phyloP scores from a whole-genome alignment of 2,888 invertebrate species.

The Rhingia campestris region DNA sequence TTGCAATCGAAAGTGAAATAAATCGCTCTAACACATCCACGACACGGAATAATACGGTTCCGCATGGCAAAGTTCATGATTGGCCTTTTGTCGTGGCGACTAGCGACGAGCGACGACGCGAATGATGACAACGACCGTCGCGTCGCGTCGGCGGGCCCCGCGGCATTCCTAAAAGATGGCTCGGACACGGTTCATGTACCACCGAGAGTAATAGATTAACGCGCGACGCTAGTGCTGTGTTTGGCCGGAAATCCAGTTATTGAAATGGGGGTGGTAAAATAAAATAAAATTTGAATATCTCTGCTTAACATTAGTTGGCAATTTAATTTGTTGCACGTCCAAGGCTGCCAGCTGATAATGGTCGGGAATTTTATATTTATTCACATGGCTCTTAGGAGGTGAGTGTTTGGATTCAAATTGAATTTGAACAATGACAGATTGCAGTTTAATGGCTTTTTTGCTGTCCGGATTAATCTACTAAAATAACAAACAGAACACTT shows the following conservation, averaged over 20 bases:
- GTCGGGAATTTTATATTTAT: neutral
- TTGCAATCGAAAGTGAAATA: slow-evolving; percentile 41
- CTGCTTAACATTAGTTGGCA: neutral
- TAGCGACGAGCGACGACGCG: slow-evolving; percentile 12
- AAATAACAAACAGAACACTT: too few species aligned
- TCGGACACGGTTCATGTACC: slow-evolving; percentile 49
- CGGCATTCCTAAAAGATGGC: slow-evolving; percentile 40
- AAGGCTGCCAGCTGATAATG: slow-evolving; percentile 10
- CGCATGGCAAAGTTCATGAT: slow-evolving; percentile 30
- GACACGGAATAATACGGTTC: slow-evolving; percentile 28
- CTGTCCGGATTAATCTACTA: too few species aligned
- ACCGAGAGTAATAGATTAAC: slow-evolving; percentile 3
- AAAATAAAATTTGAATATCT: slow-evolving; percentile 16
- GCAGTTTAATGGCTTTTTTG: neutral
- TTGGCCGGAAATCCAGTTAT: slow-evolving; percentile 19
- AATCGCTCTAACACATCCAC: neutral
- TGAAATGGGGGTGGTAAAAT: slow-evolving; percentile 3
- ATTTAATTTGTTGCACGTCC: slow-evolving; percentile 8
- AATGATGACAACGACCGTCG: neutral
- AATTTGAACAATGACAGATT: neutral
- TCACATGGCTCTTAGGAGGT: neutral
- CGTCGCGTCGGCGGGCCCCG: too few species aligned
- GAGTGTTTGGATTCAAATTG: neutral
- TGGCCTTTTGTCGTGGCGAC: slow-evolving; percentile 31
- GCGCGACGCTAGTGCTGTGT: slow-evolving; percentile 7